Percentiles rank a stretch among this genome's conserved stretches.
phyloP scores from a whole-genome alignment of 2,113 vertebrate species.

The Ptilorrhoa leucosticta region DNA sequence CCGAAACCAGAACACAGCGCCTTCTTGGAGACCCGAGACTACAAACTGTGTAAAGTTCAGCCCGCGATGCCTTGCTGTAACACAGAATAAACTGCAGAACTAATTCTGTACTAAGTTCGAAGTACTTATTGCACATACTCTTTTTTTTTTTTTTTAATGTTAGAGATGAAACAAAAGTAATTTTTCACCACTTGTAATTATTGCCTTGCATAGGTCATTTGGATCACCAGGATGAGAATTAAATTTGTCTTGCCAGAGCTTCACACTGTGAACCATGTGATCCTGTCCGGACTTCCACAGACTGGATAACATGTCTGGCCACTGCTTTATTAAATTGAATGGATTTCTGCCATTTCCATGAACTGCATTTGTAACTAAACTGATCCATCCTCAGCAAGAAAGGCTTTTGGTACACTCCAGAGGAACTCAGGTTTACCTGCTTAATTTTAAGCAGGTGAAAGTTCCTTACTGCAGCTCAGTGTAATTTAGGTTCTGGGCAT shows the following conservation, averaged over 20 bases:
- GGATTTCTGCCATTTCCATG: not conserved
- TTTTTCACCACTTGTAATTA: not conserved
- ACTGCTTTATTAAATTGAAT: not conserved
- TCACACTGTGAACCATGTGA: not conserved
- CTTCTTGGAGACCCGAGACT: no score
- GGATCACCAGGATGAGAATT: not conserved
- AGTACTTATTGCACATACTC: not conserved
- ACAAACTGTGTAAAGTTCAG: not conserved
- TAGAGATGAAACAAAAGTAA: not conserved
- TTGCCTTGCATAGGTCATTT: not conserved
- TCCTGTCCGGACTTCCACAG: not conserved
- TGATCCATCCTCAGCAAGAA: not conserved
- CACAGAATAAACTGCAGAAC: not conserved
- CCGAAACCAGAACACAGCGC: rapidly evolving
- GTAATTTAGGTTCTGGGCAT: not conserved
- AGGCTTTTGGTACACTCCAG: not conserved
- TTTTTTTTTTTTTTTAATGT: not conserved
- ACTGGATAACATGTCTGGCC: not conserved
- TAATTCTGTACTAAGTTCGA: not conserved
- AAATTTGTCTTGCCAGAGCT: not conserved
- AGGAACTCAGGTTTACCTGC: not conserved
- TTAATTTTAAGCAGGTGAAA: not conserved
- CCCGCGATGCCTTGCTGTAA: not conserved
- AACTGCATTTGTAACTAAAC: not conserved
- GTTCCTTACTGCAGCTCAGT: not conserved